These are phyloP conservation scores for Irena cyanogastra DNA, from an alignment of 2,113 vertebrate genomes.

Conservation along the genomic window DNA sequence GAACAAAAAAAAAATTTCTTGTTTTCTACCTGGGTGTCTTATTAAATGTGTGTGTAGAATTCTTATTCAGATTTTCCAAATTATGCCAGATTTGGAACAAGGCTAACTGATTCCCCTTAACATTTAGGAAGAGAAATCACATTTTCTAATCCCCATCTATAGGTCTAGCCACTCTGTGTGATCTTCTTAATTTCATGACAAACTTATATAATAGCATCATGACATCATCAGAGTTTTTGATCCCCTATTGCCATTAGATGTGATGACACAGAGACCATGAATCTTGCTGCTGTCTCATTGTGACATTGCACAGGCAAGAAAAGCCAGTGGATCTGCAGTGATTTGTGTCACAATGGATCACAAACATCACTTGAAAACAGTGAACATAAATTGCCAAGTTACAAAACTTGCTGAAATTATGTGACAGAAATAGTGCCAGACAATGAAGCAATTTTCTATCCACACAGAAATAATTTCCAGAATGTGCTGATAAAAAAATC, in stretches of 20 bases:
- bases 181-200: neutral
- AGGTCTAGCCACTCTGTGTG: neutral
- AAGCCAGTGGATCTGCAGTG: neutral
- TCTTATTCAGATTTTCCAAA: neutral
- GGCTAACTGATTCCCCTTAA: neutral
- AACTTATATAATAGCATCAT: neutral
- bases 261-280: neutral
- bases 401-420: constrained; percentile 3
- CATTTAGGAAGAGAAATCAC: neutral
- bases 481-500: neutral
- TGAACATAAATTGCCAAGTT: neutral
- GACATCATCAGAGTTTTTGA: neutral
- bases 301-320: neutral
- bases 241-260: neutral
- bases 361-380: neutral
- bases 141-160: neutral
- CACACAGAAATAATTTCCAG: neutral
- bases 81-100: neutral
- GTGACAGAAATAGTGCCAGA: neutral
- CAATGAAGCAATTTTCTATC: neutral
- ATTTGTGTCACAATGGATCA: neutral
- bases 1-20: neutral
- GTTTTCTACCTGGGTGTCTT: neutral
- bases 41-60: neutral
- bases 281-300: neutral